Base-by-base conservation (phyloP, 2,113 vertebrate species). In the Larimichthys crocea region DNA sequence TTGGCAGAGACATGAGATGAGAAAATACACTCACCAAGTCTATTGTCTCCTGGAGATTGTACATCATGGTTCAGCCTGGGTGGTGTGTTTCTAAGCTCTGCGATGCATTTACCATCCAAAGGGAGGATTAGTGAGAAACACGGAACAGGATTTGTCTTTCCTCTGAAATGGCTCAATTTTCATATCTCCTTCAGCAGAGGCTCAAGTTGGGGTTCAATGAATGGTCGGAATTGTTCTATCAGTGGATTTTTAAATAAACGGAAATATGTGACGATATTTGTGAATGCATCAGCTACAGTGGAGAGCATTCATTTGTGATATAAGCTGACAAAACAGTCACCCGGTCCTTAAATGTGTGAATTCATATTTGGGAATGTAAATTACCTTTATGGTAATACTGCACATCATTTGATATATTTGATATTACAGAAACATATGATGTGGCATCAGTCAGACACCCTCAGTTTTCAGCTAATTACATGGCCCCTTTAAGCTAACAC, bases 1-100 rank as follows among this genome's bases (percentile, higher is more conserved):
- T 89, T 94, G 93, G 88, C 88, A 84, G 84, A 85, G 65, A 75
- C 72, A 79, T 73, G 74, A 86, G 74, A 89, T 85, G 88, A 87
- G 87, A 86, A 84, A 86, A 94, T 89, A 87, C 80, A 85, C 81
- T 84, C 85, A 74, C 85, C 73, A 76, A 84, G 90, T 87, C 84
- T 80, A 92, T 95, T 93, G 94, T 93, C 80, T 94, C 73, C 74
- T 78, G 70, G 80, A 90, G 88, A 86, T 72, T 84, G 87, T 80
- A 83, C 82, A 82, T 85, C 72, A 69, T 19, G 9, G 87, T 89
- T 93, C 82, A 88, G 79, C 79, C 76, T 82, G 75, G 86, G 89
- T 83, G 85, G 88, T 91, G 67, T 79, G 73, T 89, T 83, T 87
- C 83, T 83, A 86, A 90, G 90, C 86, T 87, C 82, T 77, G 79